phyloP scores from a whole-genome alignment of 2,797 vertebrate species.

The Pseudochirops cupreus region DNA sequence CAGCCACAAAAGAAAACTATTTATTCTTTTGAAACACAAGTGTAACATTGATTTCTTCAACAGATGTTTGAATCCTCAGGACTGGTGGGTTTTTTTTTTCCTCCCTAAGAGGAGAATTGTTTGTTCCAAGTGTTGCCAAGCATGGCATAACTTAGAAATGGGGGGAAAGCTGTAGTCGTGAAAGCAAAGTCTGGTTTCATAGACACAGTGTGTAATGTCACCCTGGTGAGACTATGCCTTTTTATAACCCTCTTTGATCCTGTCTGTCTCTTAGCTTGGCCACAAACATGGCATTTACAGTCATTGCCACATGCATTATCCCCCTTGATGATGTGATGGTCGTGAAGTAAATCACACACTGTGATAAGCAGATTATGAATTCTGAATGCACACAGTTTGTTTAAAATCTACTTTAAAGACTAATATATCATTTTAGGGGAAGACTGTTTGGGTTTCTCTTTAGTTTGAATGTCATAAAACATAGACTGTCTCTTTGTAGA shows the following conservation, averaged over 20 bases:
- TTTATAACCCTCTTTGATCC: conserved; percentile 48
- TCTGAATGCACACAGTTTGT: conserved; percentile 9
- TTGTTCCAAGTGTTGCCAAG: neutral
- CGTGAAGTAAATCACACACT: conserved; percentile 37
- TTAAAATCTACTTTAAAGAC: neutral
- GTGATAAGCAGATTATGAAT: neutral
- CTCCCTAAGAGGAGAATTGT: conserved; percentile 47
- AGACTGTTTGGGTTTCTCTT: neutral
- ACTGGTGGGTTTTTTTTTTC: neutral
- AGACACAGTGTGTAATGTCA: neutral
- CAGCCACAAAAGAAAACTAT: conserved; percentile 63
- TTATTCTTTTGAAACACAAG: conserved; percentile 43
- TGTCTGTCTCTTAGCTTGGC: conserved; percentile 49
- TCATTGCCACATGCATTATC: conserved; percentile 18
- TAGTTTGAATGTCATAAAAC: neutral
- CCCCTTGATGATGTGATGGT: conserved; percentile 40
- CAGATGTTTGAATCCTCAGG: conserved; percentile 18
- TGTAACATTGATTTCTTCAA: conserved; percentile 41
- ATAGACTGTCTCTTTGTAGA: neutral
- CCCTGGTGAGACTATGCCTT: neutral
- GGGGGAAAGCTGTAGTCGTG: neutral
- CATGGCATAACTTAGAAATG: neutral
- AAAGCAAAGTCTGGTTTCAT: conserved; percentile 31
- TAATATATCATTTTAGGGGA: neutral
- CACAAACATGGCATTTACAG: conserved; percentile 21